Evolutionary conservation across 2,888 invertebrate species (phyloP), one percentile per base, ranked within the genome.

Genomic region (Agrilus cyanescens): DNA sequence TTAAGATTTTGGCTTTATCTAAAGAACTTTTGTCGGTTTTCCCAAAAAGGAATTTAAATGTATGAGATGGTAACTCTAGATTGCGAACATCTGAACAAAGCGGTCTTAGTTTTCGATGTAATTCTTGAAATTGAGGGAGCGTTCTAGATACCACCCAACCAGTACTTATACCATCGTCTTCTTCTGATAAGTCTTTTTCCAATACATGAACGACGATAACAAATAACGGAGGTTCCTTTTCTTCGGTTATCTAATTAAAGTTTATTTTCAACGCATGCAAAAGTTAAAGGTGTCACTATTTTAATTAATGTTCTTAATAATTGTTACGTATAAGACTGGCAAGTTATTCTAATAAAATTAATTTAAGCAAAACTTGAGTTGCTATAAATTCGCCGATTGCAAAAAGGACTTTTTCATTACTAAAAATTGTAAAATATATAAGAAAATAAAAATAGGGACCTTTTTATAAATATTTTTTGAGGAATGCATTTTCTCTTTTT

Each of bases 91-190:
- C 85, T 6, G 85, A 73, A 68, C 84, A 85, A 58, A 90, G 73
- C 57, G 88, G 86, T 51, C 86, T 73, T 53, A 91, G 66, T 67
- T 88, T 89, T 58, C 85, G 75, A 69, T 90, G 87, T 43, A 91
- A 67, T 46, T 86, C 85, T 71, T 87, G 74, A 55, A 83, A 82
- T 46, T 77, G 75, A 15, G 69, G 68, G 32, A 80, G 56, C 57
- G 73, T 61, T 62, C 80, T 69, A 25, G 78, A 69, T 0, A 80
- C 80, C 2, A 80, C 79, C 79, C 80, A 80, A 34, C 80, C 80
- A 10, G 76, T 78, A 18, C 77, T 77, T 46, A 79, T 77, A 32
- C 72, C 64, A 46, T 68, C 57, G 48, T 70, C 65, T 25, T 63
- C 65, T 25, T 71, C 72, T 8, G 70, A 68, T 38, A 75, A 74